phyloP scores from a whole-genome alignment of 2,113 vertebrate genomes.

The Rhinogobius similis region DNA sequence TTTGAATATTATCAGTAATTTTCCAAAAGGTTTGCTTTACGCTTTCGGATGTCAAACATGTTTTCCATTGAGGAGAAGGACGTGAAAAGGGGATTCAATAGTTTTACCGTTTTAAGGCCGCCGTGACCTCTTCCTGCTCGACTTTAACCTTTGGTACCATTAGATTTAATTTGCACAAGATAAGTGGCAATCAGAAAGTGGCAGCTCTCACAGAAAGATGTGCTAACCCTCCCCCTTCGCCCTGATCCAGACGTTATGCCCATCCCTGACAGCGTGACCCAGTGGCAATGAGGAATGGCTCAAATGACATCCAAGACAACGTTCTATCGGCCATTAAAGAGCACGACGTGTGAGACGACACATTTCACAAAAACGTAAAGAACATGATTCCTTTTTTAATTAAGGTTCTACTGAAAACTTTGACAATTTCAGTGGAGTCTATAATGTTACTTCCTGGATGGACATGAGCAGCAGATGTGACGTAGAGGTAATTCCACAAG shows the following conservation, averaged over 20 bases:
- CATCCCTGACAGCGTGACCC: neutral
- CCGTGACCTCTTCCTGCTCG: neutral
- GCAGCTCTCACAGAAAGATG: neutral
- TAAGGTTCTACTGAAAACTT: no score
- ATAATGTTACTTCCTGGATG: no score
- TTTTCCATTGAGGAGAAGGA: neutral
- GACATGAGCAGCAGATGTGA: no score
- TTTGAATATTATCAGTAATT: slow-evolving; percentile 3
- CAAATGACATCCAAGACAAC: neutral
- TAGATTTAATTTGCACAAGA: neutral
- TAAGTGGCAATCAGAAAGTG: neutral
- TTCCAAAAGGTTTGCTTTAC: slow-evolving; percentile 1
- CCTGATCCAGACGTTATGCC: neutral
- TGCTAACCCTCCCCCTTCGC: neutral
- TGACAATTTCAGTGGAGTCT: no score
- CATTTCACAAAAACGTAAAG: no score
- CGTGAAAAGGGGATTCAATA: neutral
- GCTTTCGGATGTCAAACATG: neutral
- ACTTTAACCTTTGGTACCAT: neutral
- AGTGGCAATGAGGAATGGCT: neutral
- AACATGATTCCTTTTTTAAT: no score
- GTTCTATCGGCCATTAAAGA: no score
- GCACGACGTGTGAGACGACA: no score
- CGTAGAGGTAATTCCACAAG: no score
- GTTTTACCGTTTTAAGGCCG: neutral